Percentiles rank a stretch among this genome's conserved stretches.
Evolutionary conservation across 2,888 invertebrate species (phyloP).

Genomic region (Drosophila neonasuta): DNA sequence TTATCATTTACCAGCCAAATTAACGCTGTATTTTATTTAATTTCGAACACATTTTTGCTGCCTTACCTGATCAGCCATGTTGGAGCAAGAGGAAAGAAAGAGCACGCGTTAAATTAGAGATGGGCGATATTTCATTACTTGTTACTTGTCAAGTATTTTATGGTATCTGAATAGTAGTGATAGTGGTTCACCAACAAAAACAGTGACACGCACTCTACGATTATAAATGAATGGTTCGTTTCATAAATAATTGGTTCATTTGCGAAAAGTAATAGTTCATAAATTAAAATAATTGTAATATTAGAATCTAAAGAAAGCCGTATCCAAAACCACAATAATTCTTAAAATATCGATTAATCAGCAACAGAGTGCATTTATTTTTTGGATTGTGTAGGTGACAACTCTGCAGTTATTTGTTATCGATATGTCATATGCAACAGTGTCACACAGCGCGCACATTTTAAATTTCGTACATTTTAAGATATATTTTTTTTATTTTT

Average conservation of each 20-base stretch:
- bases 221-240: background rate
- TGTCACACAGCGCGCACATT: background rate
- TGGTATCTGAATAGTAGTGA: background rate
- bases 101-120: slow-evolving; percentile 57
- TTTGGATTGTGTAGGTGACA: background rate
- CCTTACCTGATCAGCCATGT: slow-evolving; percentile 92
- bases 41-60: slow-evolving; percentile 67
- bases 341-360: background rate
- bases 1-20: slow-evolving; percentile 19
- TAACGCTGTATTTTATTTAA: slow-evolving; percentile 37
- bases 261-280: too few relatives aligned
- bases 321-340: background rate
- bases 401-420: background rate
- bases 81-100: slow-evolving; percentile 83
- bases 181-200: background rate
- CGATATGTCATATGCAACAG: background rate
- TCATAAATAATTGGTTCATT: background rate
- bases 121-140: slow-evolving; percentile 29
- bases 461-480: background rate
- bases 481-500: background rate
- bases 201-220: background rate
- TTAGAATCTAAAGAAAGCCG: too few relatives aligned
- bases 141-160: slow-evolving; percentile 27
- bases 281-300: background rate
- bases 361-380: background rate